Percentiles rank a stretch among this genome's conserved stretches.
These are phyloP conservation scores for Nothobranchius kuhntae DNA, from an alignment of 2,113 vertebrate genomes.

Conservation along the genomic window DNA sequence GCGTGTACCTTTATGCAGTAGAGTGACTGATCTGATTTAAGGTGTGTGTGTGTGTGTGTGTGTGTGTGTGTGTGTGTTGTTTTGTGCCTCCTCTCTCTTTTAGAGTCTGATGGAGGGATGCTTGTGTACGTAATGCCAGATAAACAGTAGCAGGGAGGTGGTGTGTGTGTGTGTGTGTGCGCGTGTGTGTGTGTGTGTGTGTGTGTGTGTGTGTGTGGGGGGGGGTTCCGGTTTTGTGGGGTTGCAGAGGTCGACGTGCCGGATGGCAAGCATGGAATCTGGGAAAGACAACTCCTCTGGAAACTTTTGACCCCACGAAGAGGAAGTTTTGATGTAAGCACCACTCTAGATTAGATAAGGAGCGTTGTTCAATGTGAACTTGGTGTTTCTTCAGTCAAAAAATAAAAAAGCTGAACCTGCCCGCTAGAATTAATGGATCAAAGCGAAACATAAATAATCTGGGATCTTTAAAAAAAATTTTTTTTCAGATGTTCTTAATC, in stretches of 20 bases:
- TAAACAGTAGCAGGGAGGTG: slow-evolving; percentile 45
- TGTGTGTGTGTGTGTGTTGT: too few relatives aligned
- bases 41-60: slow-evolving; percentile 36
- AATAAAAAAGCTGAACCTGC: too few relatives aligned
- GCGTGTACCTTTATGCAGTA: slow-evolving; percentile 24
- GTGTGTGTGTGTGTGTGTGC: not conserved
- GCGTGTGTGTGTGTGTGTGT: not conserved
- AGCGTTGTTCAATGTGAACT: slow-evolving; percentile 17
- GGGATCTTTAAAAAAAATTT: too few relatives aligned
- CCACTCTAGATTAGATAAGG: slow-evolving; percentile 45
- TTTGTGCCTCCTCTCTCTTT: not conserved
- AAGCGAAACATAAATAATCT: too few relatives aligned
- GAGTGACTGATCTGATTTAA: slow-evolving; percentile 60
- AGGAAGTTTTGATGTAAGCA: slow-evolving; percentile 63
- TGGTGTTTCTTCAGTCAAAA: slow-evolving; percentile 24
- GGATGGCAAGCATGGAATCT: slow-evolving; percentile 13
- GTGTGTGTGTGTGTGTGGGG: not conserved
- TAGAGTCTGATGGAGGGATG: slow-evolving; percentile 58
- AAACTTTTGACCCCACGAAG: slow-evolving; percentile 31
- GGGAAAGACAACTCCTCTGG: slow-evolving; percentile 15
- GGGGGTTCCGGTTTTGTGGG: slow-evolving; percentile 35
- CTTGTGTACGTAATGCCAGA: slow-evolving; percentile 61
- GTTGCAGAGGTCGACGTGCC: slow-evolving; percentile 34
- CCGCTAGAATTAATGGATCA: too few relatives aligned
- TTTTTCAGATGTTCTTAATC: too few relatives aligned